Evolutionary conservation across 2,113 vertebrate species (phyloP), one percentile per base, ranked within the genome.

Genomic region (Panthera tigris): DNA sequence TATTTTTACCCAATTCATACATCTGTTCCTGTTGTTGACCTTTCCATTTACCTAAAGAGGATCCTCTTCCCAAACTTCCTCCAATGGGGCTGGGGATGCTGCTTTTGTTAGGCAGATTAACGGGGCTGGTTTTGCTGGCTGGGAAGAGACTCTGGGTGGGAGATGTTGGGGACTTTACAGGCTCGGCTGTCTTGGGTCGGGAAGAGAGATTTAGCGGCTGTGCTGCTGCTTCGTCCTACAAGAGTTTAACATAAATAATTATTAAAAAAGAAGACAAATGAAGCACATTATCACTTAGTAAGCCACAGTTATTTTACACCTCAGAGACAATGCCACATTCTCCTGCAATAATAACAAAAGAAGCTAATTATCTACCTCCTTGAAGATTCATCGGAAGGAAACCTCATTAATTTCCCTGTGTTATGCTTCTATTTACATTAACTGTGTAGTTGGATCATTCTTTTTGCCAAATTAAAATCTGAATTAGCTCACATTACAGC

Each of bases 141-240:
- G 99, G 98, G 98, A 99, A 99, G 98, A 99, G 98, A 98, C 98
- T 99, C 98, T 99, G 99, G 68, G 99, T 99, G 27, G 99, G 99
- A 97, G 99, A 99, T 39, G 99, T 99, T 0, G 99, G 99, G 95
- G 99, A 99, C 93, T 99, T 99, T 93, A 99, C 98, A 86, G 99
- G 98, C 94, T 99, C 99, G 18, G 99, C 99, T 83, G 99, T 99
- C 99, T 99, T 99, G 97, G 99, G 99, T 98, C 99, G 98, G 96
- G 99, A 99, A 93, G 99, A 99, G 97, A 99, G 99, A 98, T 99
- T 99, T 98, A 99, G 99, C 31, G 99, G 99, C 99, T 99, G 99
- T 73, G 99, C 99, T 98, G 99, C 99, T 98, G 99, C 99, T 98
- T 99, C 99, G 98, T 99, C 99, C 99, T 99, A 97, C 83, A 96